These are phyloP conservation scores for Melitaea cinxia DNA, from an alignment of 1,140 invertebrate genomes.

Conservation along the genomic window DNA sequence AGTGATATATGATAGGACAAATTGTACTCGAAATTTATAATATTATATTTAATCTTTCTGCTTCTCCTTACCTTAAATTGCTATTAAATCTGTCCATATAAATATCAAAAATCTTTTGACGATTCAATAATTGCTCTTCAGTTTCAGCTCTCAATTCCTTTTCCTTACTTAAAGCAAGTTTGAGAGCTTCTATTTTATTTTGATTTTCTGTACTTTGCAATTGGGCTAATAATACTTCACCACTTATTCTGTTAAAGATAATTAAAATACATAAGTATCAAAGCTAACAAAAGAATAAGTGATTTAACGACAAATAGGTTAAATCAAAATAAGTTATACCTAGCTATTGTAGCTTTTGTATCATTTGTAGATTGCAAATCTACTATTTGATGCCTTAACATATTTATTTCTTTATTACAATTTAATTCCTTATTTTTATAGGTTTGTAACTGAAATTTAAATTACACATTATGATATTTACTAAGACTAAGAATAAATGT, in stretches of 20 bases:
- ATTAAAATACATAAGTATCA: neutral
- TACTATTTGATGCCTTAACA: slow-evolving; percentile 85
- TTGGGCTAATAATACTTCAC: slow-evolving; percentile 73
- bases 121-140: slow-evolving; percentile 64
- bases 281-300: neutral
- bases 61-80: slow-evolving; percentile 64
- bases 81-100: slow-evolving; percentile 59
- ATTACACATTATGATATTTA: too few species aligned
- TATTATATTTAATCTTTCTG: neutral
- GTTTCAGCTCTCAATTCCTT: slow-evolving; percentile 61
- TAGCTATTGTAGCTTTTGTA: slow-evolving; percentile 84
- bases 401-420: slow-evolving; percentile 83
- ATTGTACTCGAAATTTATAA: too few species aligned
- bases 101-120: slow-evolving; percentile 68
- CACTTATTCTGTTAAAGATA: slow-evolving; percentile 60
- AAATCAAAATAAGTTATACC: slow-evolving; percentile 46
- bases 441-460: slow-evolving; percentile 63
- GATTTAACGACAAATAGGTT: slow-evolving; percentile 6
- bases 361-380: slow-evolving; percentile 85
- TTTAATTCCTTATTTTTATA: slow-evolving; percentile 55
- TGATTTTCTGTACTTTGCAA: slow-evolving; percentile 67
- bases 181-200: slow-evolving; percentile 65
- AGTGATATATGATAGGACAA: too few species aligned
- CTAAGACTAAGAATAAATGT: too few species aligned
- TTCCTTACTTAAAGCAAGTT: slow-evolving; percentile 62